Conservation (phyloP, 2,888 invertebrate species). For the Drosophila pullipes region DNA sequence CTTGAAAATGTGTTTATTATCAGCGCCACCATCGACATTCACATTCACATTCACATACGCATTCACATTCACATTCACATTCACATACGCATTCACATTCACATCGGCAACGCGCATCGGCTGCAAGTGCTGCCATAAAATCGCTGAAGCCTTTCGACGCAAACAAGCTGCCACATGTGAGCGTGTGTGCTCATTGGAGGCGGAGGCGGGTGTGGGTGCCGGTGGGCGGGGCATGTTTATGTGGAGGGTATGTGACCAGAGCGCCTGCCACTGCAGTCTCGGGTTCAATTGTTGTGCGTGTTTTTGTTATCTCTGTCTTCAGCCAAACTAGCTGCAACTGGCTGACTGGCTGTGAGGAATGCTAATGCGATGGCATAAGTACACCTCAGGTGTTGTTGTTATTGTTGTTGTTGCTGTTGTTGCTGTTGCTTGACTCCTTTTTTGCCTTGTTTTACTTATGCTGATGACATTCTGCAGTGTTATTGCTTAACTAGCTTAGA, state of each 20-base stretch:
- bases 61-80: constrained; percentile 5
- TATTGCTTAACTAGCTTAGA: constrained; percentile 73
- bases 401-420: constrained; percentile 40
- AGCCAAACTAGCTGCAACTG: constrained; percentile 5
- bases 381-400: constrained; percentile 73
- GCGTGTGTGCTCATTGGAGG: constrained; percentile 5
- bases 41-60: background rate
- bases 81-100: constrained; percentile 8
- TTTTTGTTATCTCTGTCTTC: constrained; percentile 70
- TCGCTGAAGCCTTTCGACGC: constrained; percentile 74
- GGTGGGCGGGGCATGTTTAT: constrained; percentile 14
- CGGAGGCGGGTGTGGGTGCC: background rate
- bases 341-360: constrained; percentile 71
- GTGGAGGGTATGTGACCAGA: constrained; percentile 10
- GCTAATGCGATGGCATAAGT: constrained; percentile 75
- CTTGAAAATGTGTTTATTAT: constrained; percentile 81
- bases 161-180: constrained; percentile 63
- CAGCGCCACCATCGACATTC: constrained; percentile 49
- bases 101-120: constrained; percentile 27
- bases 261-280: constrained; percentile 29
- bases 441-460: constrained; percentile 46
- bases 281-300: constrained; percentile 72
- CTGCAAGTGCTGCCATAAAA: constrained; percentile 77
- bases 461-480: constrained; percentile 65
- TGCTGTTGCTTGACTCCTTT: constrained; percentile 15